Conservation (phyloP, 2,113 vertebrate genomes). For the Columba livia region DNA sequence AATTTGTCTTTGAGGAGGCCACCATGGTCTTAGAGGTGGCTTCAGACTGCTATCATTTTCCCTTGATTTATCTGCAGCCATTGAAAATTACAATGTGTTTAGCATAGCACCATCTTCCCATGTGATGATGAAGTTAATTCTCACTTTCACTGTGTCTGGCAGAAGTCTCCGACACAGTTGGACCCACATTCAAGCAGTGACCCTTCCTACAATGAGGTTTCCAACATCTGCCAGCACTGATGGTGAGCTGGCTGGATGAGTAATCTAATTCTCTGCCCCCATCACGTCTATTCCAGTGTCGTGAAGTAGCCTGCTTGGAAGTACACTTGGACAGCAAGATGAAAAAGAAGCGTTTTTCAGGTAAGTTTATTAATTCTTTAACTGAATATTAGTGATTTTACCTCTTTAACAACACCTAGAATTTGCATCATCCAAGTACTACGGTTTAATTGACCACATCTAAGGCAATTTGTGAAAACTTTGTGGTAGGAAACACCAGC, state of each 20-base stretch:
- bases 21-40: background rate
- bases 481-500: background rate
- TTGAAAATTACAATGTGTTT: background rate
- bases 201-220: background rate
- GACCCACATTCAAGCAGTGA: background rate
- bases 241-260: background rate
- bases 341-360: conserved; percentile 18
- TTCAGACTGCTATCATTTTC: background rate
- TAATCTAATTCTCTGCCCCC: background rate
- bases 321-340: conserved; percentile 37
- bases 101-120: background rate
- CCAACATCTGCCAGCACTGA: background rate
- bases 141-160: background rate
- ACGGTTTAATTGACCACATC: background rate
- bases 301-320: conserved; percentile 62
- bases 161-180: background rate
- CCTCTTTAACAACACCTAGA: background rate
- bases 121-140: background rate
- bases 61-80: background rate
- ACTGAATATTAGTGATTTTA: background rate
- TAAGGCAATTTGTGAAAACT: background rate
- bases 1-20: background rate
- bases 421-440: background rate
- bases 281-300: conserved; percentile 28
- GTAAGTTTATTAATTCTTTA: conserved; percentile 3